Conservation (phyloP, 2,797 vertebrate genomes). For the Myiothlypis coronata region DNA sequence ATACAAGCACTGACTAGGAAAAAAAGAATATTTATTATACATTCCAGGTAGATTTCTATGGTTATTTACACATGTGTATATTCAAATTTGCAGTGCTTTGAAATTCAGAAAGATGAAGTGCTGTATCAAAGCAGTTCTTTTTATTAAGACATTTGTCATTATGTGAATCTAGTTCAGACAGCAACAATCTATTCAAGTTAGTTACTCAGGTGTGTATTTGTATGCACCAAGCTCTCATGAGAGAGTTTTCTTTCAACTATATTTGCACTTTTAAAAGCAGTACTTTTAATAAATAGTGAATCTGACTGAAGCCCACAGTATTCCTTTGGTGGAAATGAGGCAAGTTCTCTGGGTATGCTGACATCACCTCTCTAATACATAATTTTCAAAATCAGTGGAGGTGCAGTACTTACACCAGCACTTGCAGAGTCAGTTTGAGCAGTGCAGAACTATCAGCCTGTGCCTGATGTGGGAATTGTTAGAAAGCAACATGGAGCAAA, state of each 20-base stretch:
- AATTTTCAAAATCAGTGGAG: background rate
- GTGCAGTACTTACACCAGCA: background rate
- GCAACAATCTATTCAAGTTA: background rate
- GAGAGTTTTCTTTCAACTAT: background rate
- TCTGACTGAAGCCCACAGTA: background rate
- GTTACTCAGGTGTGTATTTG: background rate
- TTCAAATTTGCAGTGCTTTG: background rate
- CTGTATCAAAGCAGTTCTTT: background rate
- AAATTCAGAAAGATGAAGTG: slow-evolving; percentile 12
- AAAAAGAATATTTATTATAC: background rate
- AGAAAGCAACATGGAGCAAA: background rate
- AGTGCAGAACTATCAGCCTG: background rate
- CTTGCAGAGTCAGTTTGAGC: background rate
- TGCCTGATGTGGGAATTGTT: background rate
- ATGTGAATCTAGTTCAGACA: background rate
- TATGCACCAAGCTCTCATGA: background rate
- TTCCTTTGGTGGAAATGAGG: background rate
- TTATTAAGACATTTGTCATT: slow-evolving; percentile 7
- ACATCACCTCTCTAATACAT: background rate
- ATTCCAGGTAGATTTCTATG: background rate
- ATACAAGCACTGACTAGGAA: background rate
- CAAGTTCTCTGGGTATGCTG: background rate
- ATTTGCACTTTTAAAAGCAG: background rate
- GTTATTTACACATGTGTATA: slow-evolving; percentile 17
- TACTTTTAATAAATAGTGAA: background rate